Evolutionary conservation across 2,797 vertebrate genomes (phyloP), one percentile per base, ranked within the genome.

Genomic region (Arrhamphus sclerolepis): DNA sequence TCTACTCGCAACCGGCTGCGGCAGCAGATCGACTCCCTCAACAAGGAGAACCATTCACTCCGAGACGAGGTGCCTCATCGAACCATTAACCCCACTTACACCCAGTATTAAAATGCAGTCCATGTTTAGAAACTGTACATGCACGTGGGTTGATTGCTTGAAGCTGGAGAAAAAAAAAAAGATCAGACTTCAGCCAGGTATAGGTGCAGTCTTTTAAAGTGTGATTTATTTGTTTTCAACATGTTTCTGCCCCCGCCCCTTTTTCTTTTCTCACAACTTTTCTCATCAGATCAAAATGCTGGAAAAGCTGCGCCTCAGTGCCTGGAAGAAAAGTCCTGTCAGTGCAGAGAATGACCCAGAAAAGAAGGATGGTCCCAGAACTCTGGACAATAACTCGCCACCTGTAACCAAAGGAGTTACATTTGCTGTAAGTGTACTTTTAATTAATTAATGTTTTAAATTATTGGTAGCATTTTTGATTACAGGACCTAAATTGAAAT

Each of bases 301-400:
- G 92, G 97, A 97, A 78, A 94, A 90, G 66, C 94, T 97, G 56
- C 96, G 96, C 14, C 64, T 99, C 13, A 92, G 91, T 31, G 80
- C 92, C 56, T 97, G 94, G 95, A 97, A 93, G 86, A 95, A 67
- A 52, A 77, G 47, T 52, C 39, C 46, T 0, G 9, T 61, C 14
- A 26, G 31, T 75, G 69, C 75, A 87, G 77, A 88, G 34, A 90
- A 88, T 46, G 54, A 70, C 31, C 31, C 44, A 11, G 71, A 78
- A 41, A 72, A 78, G 1, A 44, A 21, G 87, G 85, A 69, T 0
- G 3, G 5, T 22, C 56, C 49, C 21, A 34, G 20, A 47, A 39
- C 22, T 0, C 58, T 84, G 62, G 72, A 90, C 39, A 85, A 17
- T 40, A 62, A 6, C 0, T 17, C 16, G 5, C 20, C 72, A 5